Evolutionary conservation across 1,140 invertebrate genomes (phyloP).

Genomic region (Aphis craccivora): DNA sequence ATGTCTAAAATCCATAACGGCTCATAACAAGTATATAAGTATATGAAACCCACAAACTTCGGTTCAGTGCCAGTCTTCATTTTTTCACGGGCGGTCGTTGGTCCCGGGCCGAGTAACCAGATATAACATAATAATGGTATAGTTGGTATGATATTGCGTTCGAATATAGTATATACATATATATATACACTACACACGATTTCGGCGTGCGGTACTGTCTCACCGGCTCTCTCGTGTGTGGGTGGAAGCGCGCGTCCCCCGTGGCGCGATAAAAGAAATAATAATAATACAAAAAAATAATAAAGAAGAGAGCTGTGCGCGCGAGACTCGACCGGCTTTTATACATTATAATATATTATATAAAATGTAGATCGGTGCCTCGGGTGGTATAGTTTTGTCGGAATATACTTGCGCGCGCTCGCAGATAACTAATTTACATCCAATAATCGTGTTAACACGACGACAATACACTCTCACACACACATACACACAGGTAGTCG

Average conservation of each 20-base stretch:
- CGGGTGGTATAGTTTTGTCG: not conserved
- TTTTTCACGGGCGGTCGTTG: not conserved
- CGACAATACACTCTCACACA: conserved; percentile 37
- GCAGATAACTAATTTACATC: conserved; percentile 56
- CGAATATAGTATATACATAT: not conserved
- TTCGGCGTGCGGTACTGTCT: conserved; percentile 3
- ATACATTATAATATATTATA: conserved; percentile 3
- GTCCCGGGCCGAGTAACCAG: not conserved
- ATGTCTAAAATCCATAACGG: not conserved
- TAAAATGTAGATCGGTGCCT: conserved; percentile 56
- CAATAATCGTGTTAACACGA: conserved; percentile 57
- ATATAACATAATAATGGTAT: not conserved
- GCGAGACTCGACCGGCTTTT: conserved; percentile 5
- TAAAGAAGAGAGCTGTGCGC: conserved; percentile 31
- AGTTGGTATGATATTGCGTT: not conserved
- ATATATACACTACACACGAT: not conserved
- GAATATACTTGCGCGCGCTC: not conserved
- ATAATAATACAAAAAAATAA: not conserved
- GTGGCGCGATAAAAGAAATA: not conserved
- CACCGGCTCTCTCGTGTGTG: conserved; percentile 8
- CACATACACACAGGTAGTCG: not conserved
- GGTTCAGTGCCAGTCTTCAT: not conserved
- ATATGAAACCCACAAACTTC: not conserved
- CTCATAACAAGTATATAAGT: not conserved
- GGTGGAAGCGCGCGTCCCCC: conserved; percentile 55